Conservation (phyloP, 1,140 invertebrate genomes). For the Drosophila pruinosa region DNA sequence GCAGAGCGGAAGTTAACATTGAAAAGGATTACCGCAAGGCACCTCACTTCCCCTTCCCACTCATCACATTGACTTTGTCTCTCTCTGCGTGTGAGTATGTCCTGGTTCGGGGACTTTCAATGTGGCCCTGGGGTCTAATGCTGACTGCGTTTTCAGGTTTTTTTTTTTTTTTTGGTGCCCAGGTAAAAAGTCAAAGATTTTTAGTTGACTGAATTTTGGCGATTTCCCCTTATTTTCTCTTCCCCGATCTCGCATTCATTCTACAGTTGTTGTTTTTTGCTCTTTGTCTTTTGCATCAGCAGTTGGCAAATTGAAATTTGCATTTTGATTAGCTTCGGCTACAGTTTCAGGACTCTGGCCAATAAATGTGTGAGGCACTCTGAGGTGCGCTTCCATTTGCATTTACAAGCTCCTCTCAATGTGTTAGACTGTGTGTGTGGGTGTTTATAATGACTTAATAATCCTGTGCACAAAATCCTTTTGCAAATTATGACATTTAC, state of each 20-base stretch:
- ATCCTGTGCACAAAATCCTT: conserved; percentile 67
- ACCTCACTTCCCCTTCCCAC: conserved; percentile 9
- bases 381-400: conserved; percentile 49
- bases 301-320: conserved; percentile 75
- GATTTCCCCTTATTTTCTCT: conserved; percentile 3
- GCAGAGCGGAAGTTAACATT: conserved; percentile 74
- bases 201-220: conserved; percentile 29
- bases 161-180: conserved; percentile 7
- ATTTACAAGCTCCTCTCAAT: conserved; percentile 23
- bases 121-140: conserved; percentile 25
- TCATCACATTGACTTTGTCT: background rate
- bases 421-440: conserved; percentile 1
- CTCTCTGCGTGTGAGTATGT: conserved; percentile 16
- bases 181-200: conserved; percentile 76
- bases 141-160: conserved; percentile 23
- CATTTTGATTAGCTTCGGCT: conserved; percentile 69
- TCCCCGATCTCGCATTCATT: background rate
- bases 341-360: conserved; percentile 1
- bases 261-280: background rate
- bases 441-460: conserved; percentile 69
- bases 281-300: conserved; percentile 25
- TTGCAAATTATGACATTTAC: conserved; percentile 79
- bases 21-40: conserved; percentile 75
- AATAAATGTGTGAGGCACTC: conserved; percentile 34
- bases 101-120: conserved; percentile 17